These are phyloP conservation scores for Dendrocincla tyrannina DNA, from an alignment of 2,797 vertebrate genomes.

Conservation along the genomic window DNA sequence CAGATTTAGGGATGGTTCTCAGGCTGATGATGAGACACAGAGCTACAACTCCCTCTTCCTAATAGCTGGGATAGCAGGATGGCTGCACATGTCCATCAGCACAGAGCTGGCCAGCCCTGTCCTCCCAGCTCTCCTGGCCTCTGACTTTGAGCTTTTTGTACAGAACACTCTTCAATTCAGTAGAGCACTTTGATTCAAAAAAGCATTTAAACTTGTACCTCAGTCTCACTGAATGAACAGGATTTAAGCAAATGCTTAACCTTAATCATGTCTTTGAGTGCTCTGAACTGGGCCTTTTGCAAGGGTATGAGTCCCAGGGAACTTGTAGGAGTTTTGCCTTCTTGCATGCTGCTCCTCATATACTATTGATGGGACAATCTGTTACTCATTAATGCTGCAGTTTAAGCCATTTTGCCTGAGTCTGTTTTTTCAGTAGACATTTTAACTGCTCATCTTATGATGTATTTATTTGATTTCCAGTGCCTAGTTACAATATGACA, in stretches of 20 bases:
- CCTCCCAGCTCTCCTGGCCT: background rate
- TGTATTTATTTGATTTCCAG: conserved; percentile 56
- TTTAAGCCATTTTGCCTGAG: conserved; percentile 44
- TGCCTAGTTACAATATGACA: conserved; percentile 53
- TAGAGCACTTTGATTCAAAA: background rate
- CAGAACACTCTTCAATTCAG: background rate
- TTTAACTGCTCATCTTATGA: conserved; percentile 43
- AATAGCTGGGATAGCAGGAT: background rate
- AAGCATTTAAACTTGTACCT: background rate
- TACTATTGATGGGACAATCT: conserved; percentile 49
- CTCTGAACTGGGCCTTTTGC: background rate
- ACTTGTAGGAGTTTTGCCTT: background rate
- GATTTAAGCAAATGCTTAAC: background rate
- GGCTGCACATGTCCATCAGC: background rate
- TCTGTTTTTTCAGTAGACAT: conserved; percentile 18
- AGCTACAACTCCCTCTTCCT: background rate
- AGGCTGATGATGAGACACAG: background rate
- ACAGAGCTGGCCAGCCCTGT: background rate
- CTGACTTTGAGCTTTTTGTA: background rate
- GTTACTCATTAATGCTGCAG: conserved; percentile 48
- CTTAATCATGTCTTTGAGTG: background rate
- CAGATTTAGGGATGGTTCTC: background rate
- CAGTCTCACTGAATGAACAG: background rate
- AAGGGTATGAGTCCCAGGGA: background rate
- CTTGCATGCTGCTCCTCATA: background rate